These are phyloP conservation scores for Bathynomus jamesi DNA, from an alignment of 1,140 invertebrate genomes.

Conservation along the genomic window DNA sequence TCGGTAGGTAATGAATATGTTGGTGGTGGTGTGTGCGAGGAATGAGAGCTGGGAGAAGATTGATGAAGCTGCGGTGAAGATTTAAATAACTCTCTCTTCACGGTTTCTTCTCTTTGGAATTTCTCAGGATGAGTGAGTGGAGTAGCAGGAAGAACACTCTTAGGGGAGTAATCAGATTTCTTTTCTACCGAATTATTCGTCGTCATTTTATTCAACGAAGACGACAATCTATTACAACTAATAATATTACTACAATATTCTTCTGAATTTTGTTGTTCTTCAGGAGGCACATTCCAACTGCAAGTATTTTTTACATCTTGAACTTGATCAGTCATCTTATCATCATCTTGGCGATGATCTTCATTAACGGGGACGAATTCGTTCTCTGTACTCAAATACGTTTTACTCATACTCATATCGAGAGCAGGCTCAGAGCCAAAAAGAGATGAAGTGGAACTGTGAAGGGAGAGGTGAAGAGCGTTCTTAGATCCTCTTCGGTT, in stretches of 20 bases:
- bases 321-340: conserved; percentile 7
- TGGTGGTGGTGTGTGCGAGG: neutral
- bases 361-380: conserved; percentile 32
- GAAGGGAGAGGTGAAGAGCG: neutral
- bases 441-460: neutral
- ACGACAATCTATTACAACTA: neutral
- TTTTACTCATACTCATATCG: neutral
- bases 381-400: conserved; percentile 19
- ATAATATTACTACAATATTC: neutral
- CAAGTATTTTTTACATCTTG: no score
- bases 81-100: neutral
- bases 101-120: conserved; percentile 20
- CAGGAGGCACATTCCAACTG: no score
- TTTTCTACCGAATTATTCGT: conserved; percentile 3
- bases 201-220: neutral
- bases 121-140: conserved; percentile 40
- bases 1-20: neutral
- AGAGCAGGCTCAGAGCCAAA: neutral
- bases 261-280: neutral
- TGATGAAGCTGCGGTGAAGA: neutral
- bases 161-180: conserved; percentile 13
- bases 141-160: conserved; percentile 37
- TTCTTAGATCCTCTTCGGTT: neutral
- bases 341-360: conserved; percentile 13
- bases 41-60: neutral